These are phyloP conservation scores for Sinocyclocheilus anshuiensis DNA, from an alignment of 2,113 vertebrate genomes.

Conservation along the genomic window DNA sequence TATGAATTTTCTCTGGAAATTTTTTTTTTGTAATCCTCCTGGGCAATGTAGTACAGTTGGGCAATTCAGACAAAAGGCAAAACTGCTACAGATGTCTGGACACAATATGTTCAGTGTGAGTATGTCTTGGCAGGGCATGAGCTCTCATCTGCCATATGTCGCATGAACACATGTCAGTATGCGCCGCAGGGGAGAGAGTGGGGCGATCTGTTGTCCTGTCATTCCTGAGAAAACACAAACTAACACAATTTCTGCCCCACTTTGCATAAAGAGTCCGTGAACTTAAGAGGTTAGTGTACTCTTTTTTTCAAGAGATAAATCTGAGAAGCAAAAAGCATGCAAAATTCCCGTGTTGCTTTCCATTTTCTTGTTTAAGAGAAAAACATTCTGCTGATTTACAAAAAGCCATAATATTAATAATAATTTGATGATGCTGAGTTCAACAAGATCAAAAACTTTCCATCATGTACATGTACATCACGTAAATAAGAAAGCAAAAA, in stretches of 20 bases:
- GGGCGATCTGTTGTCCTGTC: slow-evolving; percentile 71
- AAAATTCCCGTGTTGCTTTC: background rate
- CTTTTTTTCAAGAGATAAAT: background rate
- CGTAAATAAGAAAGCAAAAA: too few species aligned
- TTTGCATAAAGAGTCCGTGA: slow-evolving; percentile 2
- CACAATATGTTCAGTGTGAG: slow-evolving; percentile 72
- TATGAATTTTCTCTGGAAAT: slow-evolving; percentile 27
- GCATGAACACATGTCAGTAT: slow-evolving; percentile 81
- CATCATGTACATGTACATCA: too few species aligned
- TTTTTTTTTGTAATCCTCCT: slow-evolving; percentile 47
- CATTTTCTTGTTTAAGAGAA: background rate
- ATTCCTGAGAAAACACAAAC: slow-evolving; percentile 53
- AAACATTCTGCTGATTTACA: background rate
- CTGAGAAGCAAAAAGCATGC: background rate
- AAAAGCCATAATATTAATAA: too few species aligned
- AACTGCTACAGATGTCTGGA: slow-evolving; percentile 73
- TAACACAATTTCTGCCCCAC: slow-evolving; percentile 49
- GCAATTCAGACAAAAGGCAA: slow-evolving; percentile 55
- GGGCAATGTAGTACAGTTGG: slow-evolving; percentile 52
- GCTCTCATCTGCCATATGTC: slow-evolving; percentile 89
- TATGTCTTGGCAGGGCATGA: slow-evolving; percentile 66
- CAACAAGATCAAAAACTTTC: too few species aligned
- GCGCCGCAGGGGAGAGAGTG: slow-evolving; percentile 78
- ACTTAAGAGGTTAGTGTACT: background rate
- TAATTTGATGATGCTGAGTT: too few species aligned